Evolutionary conservation across 2,113 vertebrate genomes (phyloP).

Genomic region (Progne subis): DNA sequence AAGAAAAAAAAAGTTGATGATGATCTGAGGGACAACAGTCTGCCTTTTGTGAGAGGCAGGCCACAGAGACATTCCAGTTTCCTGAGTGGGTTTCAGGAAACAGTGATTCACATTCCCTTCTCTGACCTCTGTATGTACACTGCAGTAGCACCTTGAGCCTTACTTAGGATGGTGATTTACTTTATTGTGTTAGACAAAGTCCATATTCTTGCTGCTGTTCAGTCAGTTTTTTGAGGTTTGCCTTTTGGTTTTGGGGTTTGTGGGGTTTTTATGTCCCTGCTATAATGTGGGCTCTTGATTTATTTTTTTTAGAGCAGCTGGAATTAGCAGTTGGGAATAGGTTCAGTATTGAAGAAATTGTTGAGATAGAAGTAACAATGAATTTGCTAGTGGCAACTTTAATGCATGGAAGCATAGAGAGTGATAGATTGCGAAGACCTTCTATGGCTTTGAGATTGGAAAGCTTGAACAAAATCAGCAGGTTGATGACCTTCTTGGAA

Average conservation of each 20-base stretch:
- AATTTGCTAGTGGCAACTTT: not conserved
- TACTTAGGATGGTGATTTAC: not conserved
- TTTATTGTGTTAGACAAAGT: not conserved
- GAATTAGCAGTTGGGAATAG: not conserved
- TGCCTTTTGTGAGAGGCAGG: not conserved
- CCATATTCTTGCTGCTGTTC: not conserved
- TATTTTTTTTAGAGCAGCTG: not conserved
- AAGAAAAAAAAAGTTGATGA: not conserved
- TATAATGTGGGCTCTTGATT: not conserved
- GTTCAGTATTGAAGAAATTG: not conserved
- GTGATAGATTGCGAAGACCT: not conserved
- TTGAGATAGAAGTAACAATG: not conserved
- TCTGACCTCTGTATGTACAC: not conserved
- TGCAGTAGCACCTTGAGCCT: not conserved
- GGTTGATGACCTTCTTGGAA: constrained; percentile 6
- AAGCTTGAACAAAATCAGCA: not conserved
- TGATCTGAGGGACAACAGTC: not conserved
- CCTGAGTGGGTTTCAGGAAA: not conserved
- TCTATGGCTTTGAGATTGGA: not conserved
- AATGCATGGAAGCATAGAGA: not conserved
- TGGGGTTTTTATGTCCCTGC: not conserved
- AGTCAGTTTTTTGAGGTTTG: not conserved
- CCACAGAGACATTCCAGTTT: not conserved
- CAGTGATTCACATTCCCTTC: not conserved
- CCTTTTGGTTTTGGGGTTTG: not conserved